phyloP scores from a whole-genome alignment of 2,888 invertebrate genomes.

The Pelosia muscerda region DNA sequence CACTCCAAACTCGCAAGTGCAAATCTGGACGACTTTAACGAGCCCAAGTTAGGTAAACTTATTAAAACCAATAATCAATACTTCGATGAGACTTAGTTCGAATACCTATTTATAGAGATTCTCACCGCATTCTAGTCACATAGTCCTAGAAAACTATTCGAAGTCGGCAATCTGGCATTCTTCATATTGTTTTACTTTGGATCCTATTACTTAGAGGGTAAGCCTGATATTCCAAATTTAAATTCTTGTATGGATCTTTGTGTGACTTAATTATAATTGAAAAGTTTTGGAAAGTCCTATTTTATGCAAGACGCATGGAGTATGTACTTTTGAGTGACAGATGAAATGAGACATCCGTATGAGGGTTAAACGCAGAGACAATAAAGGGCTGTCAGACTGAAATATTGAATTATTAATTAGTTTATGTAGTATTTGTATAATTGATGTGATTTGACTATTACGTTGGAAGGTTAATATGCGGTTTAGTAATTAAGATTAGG shows the following conservation, averaged over 20 bases:
- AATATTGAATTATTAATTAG: conserved; percentile 43
- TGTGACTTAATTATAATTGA: conserved; percentile 36
- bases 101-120: conserved; percentile 45
- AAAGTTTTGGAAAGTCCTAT: conserved; percentile 49
- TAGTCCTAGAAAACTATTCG: conserved; percentile 53
- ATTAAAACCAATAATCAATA: conserved; percentile 52
- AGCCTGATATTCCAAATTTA: conserved; percentile 44
- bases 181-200: conserved; percentile 55
- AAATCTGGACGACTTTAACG: conserved; percentile 49
- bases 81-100: conserved; percentile 43
- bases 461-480: not conserved
- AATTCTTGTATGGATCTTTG: conserved; percentile 51
- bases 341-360: conserved; percentile 31
- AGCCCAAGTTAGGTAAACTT: conserved; percentile 58
- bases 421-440: conserved; percentile 29
- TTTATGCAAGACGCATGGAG: conserved; percentile 38
- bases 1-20: conserved; percentile 24
- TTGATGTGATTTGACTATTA: conserved; percentile 19
- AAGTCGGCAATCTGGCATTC: conserved; percentile 54
- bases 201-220: conserved; percentile 36
- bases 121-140: conserved; percentile 54
- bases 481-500: conserved; percentile 21
- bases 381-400: conserved; percentile 33
- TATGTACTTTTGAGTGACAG: conserved; percentile 39
- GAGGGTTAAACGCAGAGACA: conserved; percentile 28